Evolutionary conservation across 2,888 invertebrate genomes (phyloP), one percentile per base, ranked within the genome.

Genomic region (Drosophila pegasa): DNA sequence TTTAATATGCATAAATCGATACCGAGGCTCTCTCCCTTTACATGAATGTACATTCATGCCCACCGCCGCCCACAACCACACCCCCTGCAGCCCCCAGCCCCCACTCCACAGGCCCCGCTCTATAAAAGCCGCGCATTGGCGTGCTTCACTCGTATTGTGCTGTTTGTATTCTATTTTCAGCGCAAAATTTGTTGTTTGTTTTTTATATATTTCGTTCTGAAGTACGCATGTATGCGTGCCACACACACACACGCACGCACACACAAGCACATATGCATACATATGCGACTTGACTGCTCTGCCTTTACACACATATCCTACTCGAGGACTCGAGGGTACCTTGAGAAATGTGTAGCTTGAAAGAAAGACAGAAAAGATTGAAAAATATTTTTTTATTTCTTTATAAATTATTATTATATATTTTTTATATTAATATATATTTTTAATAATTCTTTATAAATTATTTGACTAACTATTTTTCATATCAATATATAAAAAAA

Each of bases 1-100:
- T 89, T 90, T 84, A 88, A 89, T 88, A 87, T 86, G 84, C 87
- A 89, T 82, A 89, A 88, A 89, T 90, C 89, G 85, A 89, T 90
- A 88, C 78, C 43, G 20, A 27, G 20, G 29, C 38, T 29, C 35
- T n/a, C 51, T 43, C 35, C 16, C 51, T 43, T 37, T 31, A 41
- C 60, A 25, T 65, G 48, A 20, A 48, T 22, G 33, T 33, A 33
- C 48, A n/a, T 33, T 33, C 48, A 48, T 33, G 20, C 29, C 29
- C 16, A 18, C 48, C 9, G n/a, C 16, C 38, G 16, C 33, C 18
- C 20, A 9, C 48, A n/a, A 8, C 4, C 56, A 12, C 47, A 20
- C 2, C 0, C 33, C 60, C 55, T 41, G 37, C 31, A 16, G 50
- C 18, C 25, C 31, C 4, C 27, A 31, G n/a, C 22, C 27, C 29